These are phyloP conservation scores for Cyprinus carpio DNA, from an alignment of 2,113 vertebrate genomes.

Conservation along the genomic window DNA sequence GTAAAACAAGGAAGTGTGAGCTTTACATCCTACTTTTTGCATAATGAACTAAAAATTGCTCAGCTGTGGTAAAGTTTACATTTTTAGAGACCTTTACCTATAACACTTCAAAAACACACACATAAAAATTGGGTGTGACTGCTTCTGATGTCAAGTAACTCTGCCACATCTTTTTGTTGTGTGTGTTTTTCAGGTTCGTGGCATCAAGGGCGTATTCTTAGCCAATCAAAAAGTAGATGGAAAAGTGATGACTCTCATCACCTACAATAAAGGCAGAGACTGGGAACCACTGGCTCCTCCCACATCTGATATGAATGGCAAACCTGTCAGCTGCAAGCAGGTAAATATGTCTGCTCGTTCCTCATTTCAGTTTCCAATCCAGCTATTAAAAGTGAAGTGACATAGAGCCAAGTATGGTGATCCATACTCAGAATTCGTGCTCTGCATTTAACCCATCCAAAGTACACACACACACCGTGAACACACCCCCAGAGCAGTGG, in stretches of 20 bases:
- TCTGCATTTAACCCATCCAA: too few species aligned
- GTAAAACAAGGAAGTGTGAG: neutral
- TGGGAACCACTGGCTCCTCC: conserved; percentile 88
- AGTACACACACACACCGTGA: too few species aligned
- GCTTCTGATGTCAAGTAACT: neutral
- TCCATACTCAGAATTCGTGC: too few species aligned
- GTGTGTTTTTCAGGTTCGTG: conserved; percentile 80
- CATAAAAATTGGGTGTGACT: conserved; percentile 14
- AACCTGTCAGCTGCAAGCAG: conserved; percentile 84
- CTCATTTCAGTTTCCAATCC: neutral
- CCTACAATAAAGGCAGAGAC: conserved; percentile 94
- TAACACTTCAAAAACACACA: neutral
- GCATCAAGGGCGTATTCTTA: conserved; percentile 94
- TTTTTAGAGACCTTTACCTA: neutral
- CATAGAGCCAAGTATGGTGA: too few species aligned
- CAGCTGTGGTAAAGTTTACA: neutral
- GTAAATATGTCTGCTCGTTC: conserved; percentile 70
- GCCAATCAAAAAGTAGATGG: conserved; percentile 92
- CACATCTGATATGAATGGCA: conserved; percentile 87
- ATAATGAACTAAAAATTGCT: neutral
- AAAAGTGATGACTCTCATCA: conserved; percentile 91
- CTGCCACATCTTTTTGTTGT: neutral
- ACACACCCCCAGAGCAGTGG: too few species aligned
- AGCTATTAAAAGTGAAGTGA: too few species aligned
- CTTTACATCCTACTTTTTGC: neutral